Evolutionary conservation across 2,113 vertebrate species (phyloP), one percentile per base, ranked within the genome.

Genomic region (Centropristis striata): DNA sequence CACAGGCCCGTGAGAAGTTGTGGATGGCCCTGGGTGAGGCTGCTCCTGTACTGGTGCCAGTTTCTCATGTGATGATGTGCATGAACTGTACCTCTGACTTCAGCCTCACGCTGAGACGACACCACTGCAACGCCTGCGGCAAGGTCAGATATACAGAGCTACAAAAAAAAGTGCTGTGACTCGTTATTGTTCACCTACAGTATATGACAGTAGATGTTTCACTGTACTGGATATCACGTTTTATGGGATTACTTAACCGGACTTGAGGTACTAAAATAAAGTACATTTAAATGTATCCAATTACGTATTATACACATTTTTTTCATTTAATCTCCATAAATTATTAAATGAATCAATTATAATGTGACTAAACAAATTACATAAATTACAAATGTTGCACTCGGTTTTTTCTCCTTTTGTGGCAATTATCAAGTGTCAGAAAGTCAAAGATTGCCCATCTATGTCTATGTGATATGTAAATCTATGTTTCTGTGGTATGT

Each of bases 31-130:
- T 99, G 20, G 98, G 97, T 13, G 97, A 98, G 86, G 96, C 97
- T 41, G 97, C 97, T 53, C 98, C 98, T 2, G 95, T 96, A 0
- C 87, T 98, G 81, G 96, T 98, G 80, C 97, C 98, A 0, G 96
- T 97, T 85, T 97, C 97, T 10, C 97, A 98, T 0, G 97, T 96
- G 55, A 96, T 97, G 95, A 97, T 98, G 96, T 99, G 98, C 91
- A 99, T 99, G 98, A 98, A 97, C 93, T 99, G 98, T 4, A 96
- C 97, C 58, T 95, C 96, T 27, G 97, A 98, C 91, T 99, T 99
- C 80, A 97, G 97, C 49, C 96, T 99, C 74, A 98, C 97, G 0
- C 92, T 98, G 85, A 93, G 98, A 82, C 92, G 98, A 32, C 97
- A 98, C 69, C 98, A 99, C 79, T 99, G 98, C 86, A 97, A 98